phyloP scores from a whole-genome alignment of 2,797 vertebrate species.

The Peromyscus melanophrys region DNA sequence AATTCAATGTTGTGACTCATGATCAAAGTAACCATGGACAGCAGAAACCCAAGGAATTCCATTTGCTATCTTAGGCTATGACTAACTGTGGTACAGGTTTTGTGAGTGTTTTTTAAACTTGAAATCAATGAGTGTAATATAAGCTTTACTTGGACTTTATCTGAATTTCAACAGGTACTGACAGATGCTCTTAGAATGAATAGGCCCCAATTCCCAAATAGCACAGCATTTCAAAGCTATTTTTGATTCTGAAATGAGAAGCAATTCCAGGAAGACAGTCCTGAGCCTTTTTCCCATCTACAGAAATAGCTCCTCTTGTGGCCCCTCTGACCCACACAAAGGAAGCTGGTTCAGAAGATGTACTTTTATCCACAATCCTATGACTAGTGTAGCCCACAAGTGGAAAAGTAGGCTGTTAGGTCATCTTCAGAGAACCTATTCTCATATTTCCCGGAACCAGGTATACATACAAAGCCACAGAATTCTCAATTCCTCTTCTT shows the following conservation, averaged over 20 bases:
- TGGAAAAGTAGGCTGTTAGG: slow-evolving; percentile 64
- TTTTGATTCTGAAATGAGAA: slow-evolving; percentile 77
- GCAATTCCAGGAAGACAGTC: slow-evolving; percentile 65
- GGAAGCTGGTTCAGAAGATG: slow-evolving; percentile 63
- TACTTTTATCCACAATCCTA: slow-evolving; percentile 50
- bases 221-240: slow-evolving; percentile 74
- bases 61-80: neutral
- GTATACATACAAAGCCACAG: slow-evolving; percentile 49
- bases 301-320: slow-evolving; percentile 64
- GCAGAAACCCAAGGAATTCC: slow-evolving; percentile 39
- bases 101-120: slow-evolving; percentile 57
- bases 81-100: slow-evolving; percentile 3
- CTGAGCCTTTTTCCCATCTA: slow-evolving; percentile 66
- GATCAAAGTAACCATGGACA: slow-evolving; percentile 24
- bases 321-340: slow-evolving; percentile 61
- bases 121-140: slow-evolving; percentile 55
- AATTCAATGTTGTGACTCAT: slow-evolving; percentile 7
- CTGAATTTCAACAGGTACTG: slow-evolving; percentile 76
- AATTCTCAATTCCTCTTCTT: slow-evolving; percentile 45
- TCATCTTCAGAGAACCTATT: slow-evolving; percentile 68
- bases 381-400: slow-evolving; percentile 30
- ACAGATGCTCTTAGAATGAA: slow-evolving; percentile 74
- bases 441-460: neutral
- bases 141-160: slow-evolving; percentile 69
- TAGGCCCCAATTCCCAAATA: slow-evolving; percentile 66